phyloP scores from a whole-genome alignment of 2,113 vertebrate species.

The Cervus canadensis region DNA sequence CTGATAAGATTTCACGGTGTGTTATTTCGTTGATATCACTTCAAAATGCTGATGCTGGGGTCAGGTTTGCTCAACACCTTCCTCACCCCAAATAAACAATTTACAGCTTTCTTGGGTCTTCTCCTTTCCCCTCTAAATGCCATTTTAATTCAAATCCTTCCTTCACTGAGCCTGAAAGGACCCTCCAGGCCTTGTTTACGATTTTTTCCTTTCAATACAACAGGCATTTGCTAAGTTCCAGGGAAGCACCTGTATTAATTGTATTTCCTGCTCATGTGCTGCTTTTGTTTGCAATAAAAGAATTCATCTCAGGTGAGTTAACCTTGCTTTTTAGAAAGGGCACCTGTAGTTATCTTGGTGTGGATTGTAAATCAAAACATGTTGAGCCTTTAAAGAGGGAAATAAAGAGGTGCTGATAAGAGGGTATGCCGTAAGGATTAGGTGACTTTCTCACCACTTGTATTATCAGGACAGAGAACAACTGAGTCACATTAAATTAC shows the following conservation, averaged over 20 bases:
- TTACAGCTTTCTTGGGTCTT: not conserved
- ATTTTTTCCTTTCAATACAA: slow-evolving; percentile 68
- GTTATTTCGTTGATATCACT: not conserved
- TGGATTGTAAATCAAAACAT: slow-evolving; percentile 87
- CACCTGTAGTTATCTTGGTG: slow-evolving; percentile 85
- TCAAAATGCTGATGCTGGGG: not conserved
- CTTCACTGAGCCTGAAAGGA: slow-evolving; percentile 74
- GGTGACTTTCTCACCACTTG: slow-evolving; percentile 82
- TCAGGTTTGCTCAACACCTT: not conserved
- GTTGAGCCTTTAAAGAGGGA: slow-evolving; percentile 85
- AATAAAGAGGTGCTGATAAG: slow-evolving; percentile 88
- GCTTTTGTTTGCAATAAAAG: slow-evolving; percentile 85
- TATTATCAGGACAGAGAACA: slow-evolving; percentile 80
- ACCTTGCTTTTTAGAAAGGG: slow-evolving; percentile 85
- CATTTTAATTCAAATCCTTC: slow-evolving; percentile 76
- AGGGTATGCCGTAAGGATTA: slow-evolving; percentile 84
- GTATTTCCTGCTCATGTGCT: slow-evolving; percentile 82
- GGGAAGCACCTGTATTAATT: slow-evolving; percentile 88
- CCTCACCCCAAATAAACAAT: not conserved
- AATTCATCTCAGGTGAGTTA: slow-evolving; percentile 88
- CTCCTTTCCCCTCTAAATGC: not conserved
- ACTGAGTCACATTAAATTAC: slow-evolving; percentile 86
- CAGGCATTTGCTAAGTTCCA: slow-evolving; percentile 78
- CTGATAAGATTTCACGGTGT: not conserved
- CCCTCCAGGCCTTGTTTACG: slow-evolving; percentile 37